These are phyloP conservation scores for Platynereis dumerilii DNA, from an alignment of 2,888 invertebrate species.

Conservation along the genomic window DNA sequence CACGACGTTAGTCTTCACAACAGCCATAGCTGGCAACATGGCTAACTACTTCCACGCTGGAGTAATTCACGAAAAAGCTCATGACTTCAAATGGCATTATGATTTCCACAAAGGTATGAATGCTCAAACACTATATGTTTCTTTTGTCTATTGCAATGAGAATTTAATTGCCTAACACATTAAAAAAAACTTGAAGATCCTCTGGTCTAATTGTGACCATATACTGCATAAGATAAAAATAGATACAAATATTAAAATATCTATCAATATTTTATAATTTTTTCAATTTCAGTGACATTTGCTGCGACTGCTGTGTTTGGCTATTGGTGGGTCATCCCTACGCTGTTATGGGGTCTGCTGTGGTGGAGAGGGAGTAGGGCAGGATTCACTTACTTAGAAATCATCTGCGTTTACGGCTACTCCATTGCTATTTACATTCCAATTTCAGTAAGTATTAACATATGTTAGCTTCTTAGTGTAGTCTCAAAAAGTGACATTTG, in stretches of 20 bases:
- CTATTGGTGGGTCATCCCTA: constrained; percentile 87
- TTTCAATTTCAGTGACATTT: constrained; percentile 83
- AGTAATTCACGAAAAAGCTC: constrained; percentile 66
- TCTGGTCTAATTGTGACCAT: no score
- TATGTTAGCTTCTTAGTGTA: constrained; percentile 49
- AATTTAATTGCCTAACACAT: no score
- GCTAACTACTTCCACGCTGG: constrained; percentile 83
- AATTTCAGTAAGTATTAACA: constrained; percentile 80
- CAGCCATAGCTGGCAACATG: constrained; percentile 91
- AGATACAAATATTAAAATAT: no score
- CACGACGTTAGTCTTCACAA: constrained; percentile 90
- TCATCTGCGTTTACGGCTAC: constrained; percentile 94
- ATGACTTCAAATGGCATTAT: constrained; percentile 75
- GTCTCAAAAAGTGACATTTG: no score
- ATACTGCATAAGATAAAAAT: no score
- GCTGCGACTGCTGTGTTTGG: constrained; percentile 88
- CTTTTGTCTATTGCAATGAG: no score
- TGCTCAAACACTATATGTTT: not conserved
- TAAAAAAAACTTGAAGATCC: no score
- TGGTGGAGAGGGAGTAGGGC: constrained; percentile 75
- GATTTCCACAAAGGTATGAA: constrained; percentile 78
- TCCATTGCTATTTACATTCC: constrained; percentile 93
- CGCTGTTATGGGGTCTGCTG: constrained; percentile 81
- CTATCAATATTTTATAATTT: no score
- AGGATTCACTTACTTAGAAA: constrained; percentile 74